Conservation (phyloP, 1,140 invertebrate genomes). For the Sesamia nonagrioides region DNA sequence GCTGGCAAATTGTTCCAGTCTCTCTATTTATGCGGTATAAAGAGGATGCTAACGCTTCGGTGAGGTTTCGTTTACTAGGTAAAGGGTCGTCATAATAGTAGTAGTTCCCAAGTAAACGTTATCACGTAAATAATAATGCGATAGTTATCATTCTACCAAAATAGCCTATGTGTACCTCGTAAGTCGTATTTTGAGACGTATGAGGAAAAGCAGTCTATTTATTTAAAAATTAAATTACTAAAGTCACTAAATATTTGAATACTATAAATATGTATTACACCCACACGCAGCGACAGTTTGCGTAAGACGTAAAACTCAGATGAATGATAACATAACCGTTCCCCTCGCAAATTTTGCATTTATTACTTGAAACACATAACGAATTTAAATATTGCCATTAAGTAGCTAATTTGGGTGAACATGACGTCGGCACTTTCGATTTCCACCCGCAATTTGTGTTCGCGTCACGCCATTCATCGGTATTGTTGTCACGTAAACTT, state of each 20-base stretch:
- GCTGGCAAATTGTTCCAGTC: too few species aligned
- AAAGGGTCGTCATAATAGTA: too few species aligned
- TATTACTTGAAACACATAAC: slow-evolving; percentile 16
- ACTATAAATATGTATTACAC: background rate
- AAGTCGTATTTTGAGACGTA: too few species aligned
- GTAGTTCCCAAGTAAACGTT: too few species aligned
- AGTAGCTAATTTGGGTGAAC: slow-evolving; percentile 18
- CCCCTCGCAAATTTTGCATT: background rate
- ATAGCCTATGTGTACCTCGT: too few species aligned
- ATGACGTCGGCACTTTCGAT: slow-evolving; percentile 57
- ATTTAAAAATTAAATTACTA: too few species aligned
- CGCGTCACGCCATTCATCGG: slow-evolving; percentile 61
- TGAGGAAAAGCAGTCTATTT: too few species aligned
- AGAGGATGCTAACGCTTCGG: too few species aligned
- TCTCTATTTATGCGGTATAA: too few species aligned
- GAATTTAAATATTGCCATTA: slow-evolving; percentile 16
- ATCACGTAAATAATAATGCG: too few species aligned
- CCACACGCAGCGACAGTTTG: background rate
- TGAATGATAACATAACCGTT: background rate
- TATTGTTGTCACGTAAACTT: slow-evolving; percentile 63
- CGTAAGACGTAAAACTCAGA: background rate
- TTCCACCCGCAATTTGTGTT: slow-evolving; percentile 54
- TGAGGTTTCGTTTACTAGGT: too few species aligned
- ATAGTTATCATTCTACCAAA: too few species aligned
- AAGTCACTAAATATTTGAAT: background rate